Evolutionary conservation across 1,140 invertebrate genomes (phyloP), one percentile per base, ranked within the genome.

Genomic region (Hyles euphorbiae): DNA sequence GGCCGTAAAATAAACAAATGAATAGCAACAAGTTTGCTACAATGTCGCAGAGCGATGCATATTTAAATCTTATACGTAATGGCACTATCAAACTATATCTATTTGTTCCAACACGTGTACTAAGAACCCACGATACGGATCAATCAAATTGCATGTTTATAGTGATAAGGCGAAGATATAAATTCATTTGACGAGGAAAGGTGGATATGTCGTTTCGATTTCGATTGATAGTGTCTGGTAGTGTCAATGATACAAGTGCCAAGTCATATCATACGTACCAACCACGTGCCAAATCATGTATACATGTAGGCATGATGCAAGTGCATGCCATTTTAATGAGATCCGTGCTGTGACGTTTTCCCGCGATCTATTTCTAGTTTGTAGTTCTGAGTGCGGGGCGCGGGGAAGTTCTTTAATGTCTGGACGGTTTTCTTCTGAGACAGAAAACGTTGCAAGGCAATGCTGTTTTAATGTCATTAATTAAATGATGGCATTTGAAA

Each of bases 41-140:
- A 83, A 66, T 73, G 78, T 79, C 67, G 65, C 55, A 43, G 51
- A 12, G 56, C 58, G 60, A 67, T 68, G 65, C 68, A 74, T 74
- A 77, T 77, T 77, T 73, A 74, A 77, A 75, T 76, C 64, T 67
- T 43, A 58, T 66, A 73, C 61, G 66, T 69, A 69, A 69, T 68
- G 67, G 54, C 51, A 62, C 59, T 72, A 78, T 73, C 62, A 63
- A 61, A 62, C 57, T 64, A 58, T 48, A 54, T 69, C 62, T 78
- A 74, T 72, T 75, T 72, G 65, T 70, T 74, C 65, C 65, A 51
- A 46, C 7, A 43, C 45, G 44, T 48, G 45, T 59, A 63, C 50
- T 51, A 46, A 65, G 53, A 50, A 3, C 3, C 9, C 8, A 52
- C 33, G 34, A 34, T 11, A 52, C 5, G 34, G 12, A 32, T 8